Base-by-base conservation (phyloP, 2,797 vertebrate genomes). In the Schizothorax lantsangensis region DNA sequence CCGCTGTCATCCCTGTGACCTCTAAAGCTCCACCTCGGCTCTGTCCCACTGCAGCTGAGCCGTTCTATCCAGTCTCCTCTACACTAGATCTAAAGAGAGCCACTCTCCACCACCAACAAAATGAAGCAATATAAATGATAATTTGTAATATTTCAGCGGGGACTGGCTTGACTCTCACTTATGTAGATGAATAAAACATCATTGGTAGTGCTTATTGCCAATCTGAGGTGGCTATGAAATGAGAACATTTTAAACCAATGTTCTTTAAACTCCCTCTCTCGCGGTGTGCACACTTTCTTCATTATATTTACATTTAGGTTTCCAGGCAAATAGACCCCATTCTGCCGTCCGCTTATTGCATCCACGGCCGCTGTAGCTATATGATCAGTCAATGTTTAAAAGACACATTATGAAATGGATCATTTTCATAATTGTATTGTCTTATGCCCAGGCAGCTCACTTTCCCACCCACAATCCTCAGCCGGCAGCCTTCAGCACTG, bases 391-490 rank as follows among this genome's bases (percentile, higher is more conserved):
- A 62, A 21, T 47, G 81, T 87, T 74, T 79, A 80, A 85, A 47
- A 68, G 88, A 62, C 78, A 78, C 84, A 69, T 89, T 89, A 90
- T 72, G 85, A 87, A 91, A 90, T 59, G 52, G 79, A 84, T 88
- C 84, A 87, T 93, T 92, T 92, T 89, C 71, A 86, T 91, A 91
- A 94, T 92, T 84, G 89, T 38, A 79, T 84, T 75, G 84, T 69
- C 75, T 74, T 87, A 74, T 79, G 49, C 68, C 66, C 33, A 68
- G 79, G 78, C 79, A 68, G 83, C 47, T 87, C 45, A 43, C 64
- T 86, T 90, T 86, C 77, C 82, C 87, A 52, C 49, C 79, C 68
- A 74, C 38, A 79, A 82, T 79, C 77, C 84, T 64, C 82, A 69
- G 86, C 82, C 62, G 43, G 47, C 72, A 83, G 88, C 83, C 69